A percentile compares a stretch with the other conserved stretches of the same genome.
phyloP scores from a whole-genome alignment of 2,797 vertebrate species.

The Lemur catta region DNA sequence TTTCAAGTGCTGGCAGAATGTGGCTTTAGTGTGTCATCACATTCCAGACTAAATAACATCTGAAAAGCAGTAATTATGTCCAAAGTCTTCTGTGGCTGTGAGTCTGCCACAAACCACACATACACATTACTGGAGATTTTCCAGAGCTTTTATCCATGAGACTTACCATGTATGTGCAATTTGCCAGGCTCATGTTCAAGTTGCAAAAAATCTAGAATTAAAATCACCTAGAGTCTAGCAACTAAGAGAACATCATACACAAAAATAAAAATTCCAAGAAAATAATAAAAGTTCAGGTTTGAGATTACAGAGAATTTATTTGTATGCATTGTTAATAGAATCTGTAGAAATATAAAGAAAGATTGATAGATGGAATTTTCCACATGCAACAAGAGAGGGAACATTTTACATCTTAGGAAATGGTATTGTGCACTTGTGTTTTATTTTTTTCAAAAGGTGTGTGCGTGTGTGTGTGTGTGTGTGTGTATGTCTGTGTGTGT shows the following conservation, averaged over 20 bases:
- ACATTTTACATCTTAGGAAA: neutral
- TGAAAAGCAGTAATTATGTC: neutral
- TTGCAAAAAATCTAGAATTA: neutral
- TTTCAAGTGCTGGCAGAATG: neutral
- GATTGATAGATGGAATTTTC: neutral
- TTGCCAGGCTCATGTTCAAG: neutral
- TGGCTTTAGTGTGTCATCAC: neutral
- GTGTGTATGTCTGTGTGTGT: neutral
- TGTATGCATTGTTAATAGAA: constrained; percentile 29
- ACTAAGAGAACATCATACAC: neutral
- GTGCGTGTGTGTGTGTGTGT: neutral
- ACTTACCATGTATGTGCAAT: neutral
- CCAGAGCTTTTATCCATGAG: neutral
- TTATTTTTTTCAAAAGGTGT: neutral
- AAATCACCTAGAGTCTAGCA: neutral
- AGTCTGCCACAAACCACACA: neutral
- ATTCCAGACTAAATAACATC: neutral
- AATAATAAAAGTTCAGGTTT: constrained; percentile 34
- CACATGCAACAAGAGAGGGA: neutral
- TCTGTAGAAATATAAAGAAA: neutral
- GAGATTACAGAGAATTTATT: neutral
- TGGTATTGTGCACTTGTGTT: neutral
- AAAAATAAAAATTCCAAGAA: neutral
- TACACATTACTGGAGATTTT: neutral
- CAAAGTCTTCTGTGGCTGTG: neutral